Base-by-base conservation (phyloP, 2,113 vertebrate genomes). In the Rhinolophus ferrumequinum region DNA sequence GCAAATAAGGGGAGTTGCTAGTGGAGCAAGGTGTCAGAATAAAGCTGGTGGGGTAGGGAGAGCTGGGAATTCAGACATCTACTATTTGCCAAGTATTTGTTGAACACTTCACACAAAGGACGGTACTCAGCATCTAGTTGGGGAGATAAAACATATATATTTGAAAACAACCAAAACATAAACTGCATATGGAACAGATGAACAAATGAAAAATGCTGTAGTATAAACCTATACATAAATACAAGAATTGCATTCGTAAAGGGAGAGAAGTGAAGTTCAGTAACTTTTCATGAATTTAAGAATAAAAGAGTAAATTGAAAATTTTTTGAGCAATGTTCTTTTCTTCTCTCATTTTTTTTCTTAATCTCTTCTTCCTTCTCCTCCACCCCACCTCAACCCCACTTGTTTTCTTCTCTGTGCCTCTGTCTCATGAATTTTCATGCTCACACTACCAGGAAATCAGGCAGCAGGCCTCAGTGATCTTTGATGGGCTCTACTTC, bases 361-460 rank as follows among this genome's bases (percentile, higher is more conserved):
- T n/a, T 44, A 52, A 50, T 76, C 52, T 24, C 56, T 44, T 15
- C 47, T 44, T 18, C 19, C 30, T 41, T 35, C 15, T 5, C 7
- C 35, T 24, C 19, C 58, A 47, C 15, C 19, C 93, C 10, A 66
- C 60, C 54, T 60, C n/a, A 64, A 3, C 69, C 28, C 44, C 56
- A 21, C 38, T 84, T 44, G 28, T 72, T 33, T 26, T 15, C 54
- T 58, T 56, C 44, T 60, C 52, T 44, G 33, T 70, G 88, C 22
- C 10, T 79, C 44, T 79, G 50, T 18, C 50, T 95, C 69, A 82
- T 94, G 82, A 93, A 96, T 94, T 91, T 97, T 94, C 79, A 88
- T 77, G 73, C 54, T 77, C 93, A 94, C 60, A 81, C 88, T 44
- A 22, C 67, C 87, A 70, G 44, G 73, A 95, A 94, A 76, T 77